phyloP scores from a whole-genome alignment of 2,888 invertebrate species.

The Allacma fusca region DNA sequence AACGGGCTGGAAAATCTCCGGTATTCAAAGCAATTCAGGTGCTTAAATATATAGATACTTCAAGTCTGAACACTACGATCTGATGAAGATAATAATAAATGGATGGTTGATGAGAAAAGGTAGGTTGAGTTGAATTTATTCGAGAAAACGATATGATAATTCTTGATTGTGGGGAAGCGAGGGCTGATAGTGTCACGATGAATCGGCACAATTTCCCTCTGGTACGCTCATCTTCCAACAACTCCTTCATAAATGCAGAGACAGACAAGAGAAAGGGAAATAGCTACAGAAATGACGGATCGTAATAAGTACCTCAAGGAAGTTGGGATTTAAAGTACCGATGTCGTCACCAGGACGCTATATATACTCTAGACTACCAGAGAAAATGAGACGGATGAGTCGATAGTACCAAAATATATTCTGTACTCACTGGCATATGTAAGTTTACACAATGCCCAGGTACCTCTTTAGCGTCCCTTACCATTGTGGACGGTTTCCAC shows the following conservation, averaged over 20 bases:
- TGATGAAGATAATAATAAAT: conserved; percentile 8
- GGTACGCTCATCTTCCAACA: neutral
- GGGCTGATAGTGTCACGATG: conserved; percentile 35
- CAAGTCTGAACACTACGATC: neutral
- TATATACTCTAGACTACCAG: neutral
- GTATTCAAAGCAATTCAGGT: neutral
- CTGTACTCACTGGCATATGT: neutral
- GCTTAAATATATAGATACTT: conserved; percentile 12
- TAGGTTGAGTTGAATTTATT: conserved; percentile 34
- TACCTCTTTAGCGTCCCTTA: no score
- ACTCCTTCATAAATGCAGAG: no score
- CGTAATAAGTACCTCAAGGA: conserved; percentile 1
- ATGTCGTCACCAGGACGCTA: neutral
- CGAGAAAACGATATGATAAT: conserved; percentile 44
- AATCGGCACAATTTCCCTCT: conserved; percentile 43
- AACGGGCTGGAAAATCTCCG: no score
- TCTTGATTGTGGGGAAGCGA: conserved; percentile 38
- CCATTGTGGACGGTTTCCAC: no score
- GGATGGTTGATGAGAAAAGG: conserved; percentile 29
- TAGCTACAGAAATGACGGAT: neutral
- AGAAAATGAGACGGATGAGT: neutral
- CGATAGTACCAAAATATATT: neutral
- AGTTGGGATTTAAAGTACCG: neutral
- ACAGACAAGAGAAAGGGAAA: neutral
- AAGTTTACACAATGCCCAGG: no score